Evolutionary conservation across 30 jellyfish, hydroid and myxozoan species (phyloP).

Genomic region (Calvadosia cruxmelitensis): DNA sequence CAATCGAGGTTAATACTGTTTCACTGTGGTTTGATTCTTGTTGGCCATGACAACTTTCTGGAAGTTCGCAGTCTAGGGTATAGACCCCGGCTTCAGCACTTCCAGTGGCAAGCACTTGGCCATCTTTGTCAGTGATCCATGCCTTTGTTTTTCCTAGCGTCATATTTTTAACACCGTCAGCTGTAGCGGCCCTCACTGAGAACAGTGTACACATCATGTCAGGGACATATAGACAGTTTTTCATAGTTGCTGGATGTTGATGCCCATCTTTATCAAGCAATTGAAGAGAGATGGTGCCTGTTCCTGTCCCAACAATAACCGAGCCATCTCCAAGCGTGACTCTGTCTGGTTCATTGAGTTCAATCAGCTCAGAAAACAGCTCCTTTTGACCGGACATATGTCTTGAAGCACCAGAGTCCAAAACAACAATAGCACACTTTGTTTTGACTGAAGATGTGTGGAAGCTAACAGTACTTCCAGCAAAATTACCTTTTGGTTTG

Average conservation of each 20-base stretch:
- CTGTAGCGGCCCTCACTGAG: background rate
- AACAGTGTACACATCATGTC: background rate
- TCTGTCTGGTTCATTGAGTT: background rate
- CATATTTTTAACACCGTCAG: background rate
- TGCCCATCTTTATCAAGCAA: background rate
- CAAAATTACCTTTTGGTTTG: background rate
- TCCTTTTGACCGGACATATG: conserved; percentile 7
- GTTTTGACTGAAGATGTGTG: background rate
- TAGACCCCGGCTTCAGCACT: background rate
- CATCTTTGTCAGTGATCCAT: background rate
- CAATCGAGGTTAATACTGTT: background rate
- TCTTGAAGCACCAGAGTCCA: conserved; percentile 5
- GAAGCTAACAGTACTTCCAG: background rate
- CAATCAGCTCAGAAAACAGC: background rate
- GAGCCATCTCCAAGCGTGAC: conserved; percentile 5
- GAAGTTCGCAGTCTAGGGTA: background rate
- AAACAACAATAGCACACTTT: background rate
- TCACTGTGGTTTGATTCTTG: no score
- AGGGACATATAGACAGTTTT: conserved; percentile 3
- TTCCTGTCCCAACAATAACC: background rate
- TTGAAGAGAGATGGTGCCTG: background rate
- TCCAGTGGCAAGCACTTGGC: background rate
- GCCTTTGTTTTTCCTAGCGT: background rate
- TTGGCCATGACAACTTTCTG: background rate
- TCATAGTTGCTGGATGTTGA: background rate